Base-by-base conservation (phyloP, 2,797 vertebrate genomes). In the Enoplosus armatus region DNA sequence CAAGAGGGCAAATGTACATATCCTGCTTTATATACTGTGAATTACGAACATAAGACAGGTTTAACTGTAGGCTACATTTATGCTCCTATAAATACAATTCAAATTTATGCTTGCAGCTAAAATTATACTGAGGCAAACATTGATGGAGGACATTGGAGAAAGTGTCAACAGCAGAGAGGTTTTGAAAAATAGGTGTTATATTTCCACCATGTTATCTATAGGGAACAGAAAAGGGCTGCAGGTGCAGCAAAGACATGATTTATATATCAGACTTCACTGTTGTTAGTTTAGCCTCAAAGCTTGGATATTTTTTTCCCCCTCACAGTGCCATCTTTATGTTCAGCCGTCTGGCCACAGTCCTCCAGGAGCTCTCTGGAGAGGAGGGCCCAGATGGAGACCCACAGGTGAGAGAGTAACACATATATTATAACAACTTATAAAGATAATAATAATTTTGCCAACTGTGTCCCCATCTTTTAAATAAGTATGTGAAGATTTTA, bases 311-410 rank as follows among this genome's bases (percentile, higher is more conserved):
- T 22, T 10, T 3, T 1, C 0, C 14, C 24, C 5, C 53, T 58
- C 54, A 51, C 85, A 96, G 95, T 87, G 88, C 84, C 76, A 78
- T 71, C 93, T 86, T 76, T 56, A 99, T 99, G 97, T 92, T 99
- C 14, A 97, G 96, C 86, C 96, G 96, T 85, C 94, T 99, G 89
- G 96, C 98, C 84, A 96, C 94, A 1, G 97, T 98, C 86, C 93
- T 99, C 79, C 97, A 98, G 75, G 97, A 99, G 88, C 93, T 98
- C 75, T 98, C 97, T 27, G 97, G 97, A 82, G 95, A 96, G 87
- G 93, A 95, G 87, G 94, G 73, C 64, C 59, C 71, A 41, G 95
- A 94, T 64, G 59, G 82, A 88, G 80, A 93, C 80, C 48, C 80
- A 77, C 85, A 95, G 93, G 97, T 99, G 84, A 96, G 95, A 77